Base-by-base conservation (phyloP, 1,140 invertebrate genomes). In the Vanessa atalanta region DNA sequence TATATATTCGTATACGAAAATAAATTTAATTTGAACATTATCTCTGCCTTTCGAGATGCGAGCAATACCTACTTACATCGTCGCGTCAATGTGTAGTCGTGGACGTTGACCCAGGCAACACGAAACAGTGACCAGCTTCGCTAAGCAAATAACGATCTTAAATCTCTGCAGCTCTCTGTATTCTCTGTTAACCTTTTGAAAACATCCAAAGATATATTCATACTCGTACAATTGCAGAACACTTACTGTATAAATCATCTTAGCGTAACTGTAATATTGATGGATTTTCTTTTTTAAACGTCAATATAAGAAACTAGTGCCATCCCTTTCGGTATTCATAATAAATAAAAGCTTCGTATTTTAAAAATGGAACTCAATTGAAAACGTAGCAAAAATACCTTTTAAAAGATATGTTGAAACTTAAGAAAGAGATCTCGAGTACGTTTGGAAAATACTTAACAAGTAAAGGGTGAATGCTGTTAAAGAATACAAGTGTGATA, bases 111-210 rank as follows among this genome's bases (percentile, higher is more conserved):
- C 57, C 57, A 23, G 55, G n/a, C 55, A 61, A 61, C 13, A 37
- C 57, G 57, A 61, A 61, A 61, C 57, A 37, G 12, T 61, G 15
- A 61, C 57, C 23, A 61, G 57, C 57, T 23, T 61, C 57, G 31
- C 57, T 61, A 43, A 61, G 57, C 26, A 61, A 61, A 61, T 37
- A 61, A 61, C 53, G 53, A 23, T 57, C 57, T 37, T 61, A 26
- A 37, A 37, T 61, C 14, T 61, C 26, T 37, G n/a, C 23, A 37
- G 6, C 23, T 61, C 4, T 61, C 15, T 15, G 57, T n/a, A 61
- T 0, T 8, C 57, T 15, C 13, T 15, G 15, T 37, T 15, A 31
- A 61, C 20, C 26, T 37, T 60, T 61, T 61, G 26, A 15, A 61
- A 31, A 61, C 26, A 61, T 31, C 3, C 23, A 60, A 60, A 4